Base-by-base conservation (phyloP, 2,888 invertebrate species). In the Molorchus minor region DNA sequence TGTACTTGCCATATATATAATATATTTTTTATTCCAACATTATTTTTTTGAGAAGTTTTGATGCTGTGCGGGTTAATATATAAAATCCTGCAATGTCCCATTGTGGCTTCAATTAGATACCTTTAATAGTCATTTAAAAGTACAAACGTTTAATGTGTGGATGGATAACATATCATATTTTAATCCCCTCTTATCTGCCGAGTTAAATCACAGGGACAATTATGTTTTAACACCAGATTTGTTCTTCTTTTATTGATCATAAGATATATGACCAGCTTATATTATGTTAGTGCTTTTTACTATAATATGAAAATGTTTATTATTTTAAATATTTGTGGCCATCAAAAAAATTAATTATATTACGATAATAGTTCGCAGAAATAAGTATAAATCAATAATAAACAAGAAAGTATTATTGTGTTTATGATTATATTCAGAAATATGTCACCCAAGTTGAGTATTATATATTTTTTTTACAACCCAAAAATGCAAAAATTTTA, bases 71-170 rank as follows among this genome's bases (percentile, higher is more conserved):
- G 62, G 61, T 62, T 60, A 56, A 54, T 65, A 62, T 56, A 62
- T 56, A 57, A n/a, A 64, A 64, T 64, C 64, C 62, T 67, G 67
- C 64, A 69, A 65, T 70, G 65, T 63, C 67, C 66, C 67, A 63
- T 65, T 66, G 70, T 71, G 71, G 71, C 71, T 72, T 71, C 64
- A 64, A 71, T 71, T 71, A 67, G 69, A 70, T 82, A 83, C 86
- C 71, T 69, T 70, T 85, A 87, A 88, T 89, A 89, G 89, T 89
- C 89, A 88, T 88, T 88, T 88, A 71, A 86, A 88, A 89, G 89
- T 89, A 89, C 89, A 89, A 89, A 89, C 88, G 88, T 88, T 88
- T 70, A 65, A 64, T 86, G 77, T 78, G 72, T 78, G 78, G 73
- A 76, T 77, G 76, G 71, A 73, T 71, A 70, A 76, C 75, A 76